Base-by-base conservation (phyloP, 2,113 vertebrate species). In the Pitta sordida region DNA sequence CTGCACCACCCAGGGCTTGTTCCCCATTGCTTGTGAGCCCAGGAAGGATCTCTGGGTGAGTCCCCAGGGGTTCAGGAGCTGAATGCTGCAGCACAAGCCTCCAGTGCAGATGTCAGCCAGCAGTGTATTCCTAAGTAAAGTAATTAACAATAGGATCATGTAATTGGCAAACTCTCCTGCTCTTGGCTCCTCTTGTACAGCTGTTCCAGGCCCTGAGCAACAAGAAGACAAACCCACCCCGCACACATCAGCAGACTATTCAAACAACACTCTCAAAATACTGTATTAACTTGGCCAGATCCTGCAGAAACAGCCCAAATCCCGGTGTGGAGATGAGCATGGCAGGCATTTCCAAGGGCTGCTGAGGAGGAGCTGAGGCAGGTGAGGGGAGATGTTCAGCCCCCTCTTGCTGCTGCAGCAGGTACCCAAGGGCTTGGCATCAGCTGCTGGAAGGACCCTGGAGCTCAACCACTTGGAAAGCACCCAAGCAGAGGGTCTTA, bases 101-200 rank as follows among this genome's bases (percentile, higher is more conserved):
- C 16, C 0, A 23, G 32, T 77, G 64, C 36, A 83, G 51, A 56
- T 75, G 69, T 49, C 91, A 90, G 39, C 63, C 59, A 88, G 44
- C 44, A 75, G 51, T 0, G 0, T 60, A 53, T 27, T 79, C 43
- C 36, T 68, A 71, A 91, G 79, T 78, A 69, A 84, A 51, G 39
- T 86, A 89, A 94, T 94, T 89, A 95, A 84, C 58, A 69, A 64
- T 30, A 84, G 74, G 59, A 79, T 56, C 49, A 5, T 87, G 70
- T 84, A 82, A 90, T 53, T 86, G 88, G 62, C 86, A 92, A 84
- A 71, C 30, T 37, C 49, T 87, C 43, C 67, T 62, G 43, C 67
- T 90, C 78, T 69, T 49, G 64, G 74, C 78, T 76, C n/a, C 34
- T 56, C 27, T 82, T 74, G 52, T 78, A 78, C 49, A 84, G 80